A percentile compares a stretch with the other conserved stretches of the same genome.
phyloP scores from a whole-genome alignment of 2,888 invertebrate species.

The Mactromeris polynyma region DNA sequence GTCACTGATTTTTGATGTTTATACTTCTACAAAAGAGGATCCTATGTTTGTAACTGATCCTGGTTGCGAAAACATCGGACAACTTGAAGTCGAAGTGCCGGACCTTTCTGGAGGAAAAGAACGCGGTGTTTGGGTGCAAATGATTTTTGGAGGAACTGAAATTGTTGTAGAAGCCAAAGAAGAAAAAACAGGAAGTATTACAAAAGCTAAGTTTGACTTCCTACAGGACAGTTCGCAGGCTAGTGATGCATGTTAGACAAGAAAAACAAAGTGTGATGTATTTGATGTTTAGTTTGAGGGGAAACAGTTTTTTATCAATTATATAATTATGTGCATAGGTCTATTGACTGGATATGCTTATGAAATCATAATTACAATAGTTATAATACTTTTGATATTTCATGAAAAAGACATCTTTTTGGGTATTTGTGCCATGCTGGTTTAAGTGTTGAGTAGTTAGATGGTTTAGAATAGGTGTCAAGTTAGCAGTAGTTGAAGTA shows the following conservation, averaged over 20 bases:
- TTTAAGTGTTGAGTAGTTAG: no score
- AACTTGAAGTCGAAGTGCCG: constrained; percentile 65
- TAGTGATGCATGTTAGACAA: constrained; percentile 14
- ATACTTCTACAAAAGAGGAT: constrained; percentile 61
- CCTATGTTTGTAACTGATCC: constrained; percentile 68
- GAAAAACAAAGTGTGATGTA: neutral
- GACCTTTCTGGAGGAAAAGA: constrained; percentile 58
- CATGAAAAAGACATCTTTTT: no score
- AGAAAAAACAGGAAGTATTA: constrained; percentile 55
- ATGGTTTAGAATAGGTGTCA: no score
- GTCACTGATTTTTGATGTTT: constrained; percentile 66
- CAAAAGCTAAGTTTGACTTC: constrained; percentile 60
- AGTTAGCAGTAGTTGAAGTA: no score
- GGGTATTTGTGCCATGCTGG: no score
- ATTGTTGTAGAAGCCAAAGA: constrained; percentile 68
- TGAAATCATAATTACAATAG: no score
- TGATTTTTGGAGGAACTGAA: constrained; percentile 74
- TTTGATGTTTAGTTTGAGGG: no score
- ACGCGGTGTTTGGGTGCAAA: constrained; percentile 62
- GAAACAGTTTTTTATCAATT: no score
- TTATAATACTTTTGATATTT: no score
- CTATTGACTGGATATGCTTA: no score
- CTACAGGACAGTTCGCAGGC: constrained; percentile 28
- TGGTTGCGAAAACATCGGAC: constrained; percentile 66
- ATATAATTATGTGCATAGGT: no score